Evolutionary conservation across 2,888 invertebrate species (phyloP).

Genomic region (Rhogogaster chlorosoma): DNA sequence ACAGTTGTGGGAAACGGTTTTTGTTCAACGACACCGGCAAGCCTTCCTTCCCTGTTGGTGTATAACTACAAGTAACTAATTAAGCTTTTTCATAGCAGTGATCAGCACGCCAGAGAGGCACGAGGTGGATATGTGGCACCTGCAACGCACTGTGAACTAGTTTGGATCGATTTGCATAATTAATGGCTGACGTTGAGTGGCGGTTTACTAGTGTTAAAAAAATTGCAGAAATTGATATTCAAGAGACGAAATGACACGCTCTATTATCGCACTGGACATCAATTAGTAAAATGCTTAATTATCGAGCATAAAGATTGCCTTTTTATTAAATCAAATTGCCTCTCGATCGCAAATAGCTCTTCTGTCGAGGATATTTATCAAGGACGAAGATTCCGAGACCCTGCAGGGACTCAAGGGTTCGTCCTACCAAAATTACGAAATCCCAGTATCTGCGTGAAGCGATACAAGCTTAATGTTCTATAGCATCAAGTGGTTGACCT

Average conservation of each 20-base stretch:
- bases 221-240: not conserved
- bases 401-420: not conserved
- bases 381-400: not conserved
- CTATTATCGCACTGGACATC: not conserved
- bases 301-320: not conserved
- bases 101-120: not conserved
- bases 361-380: not conserved
- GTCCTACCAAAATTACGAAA: not conserved
- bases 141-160: not conserved
- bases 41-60: not conserved
- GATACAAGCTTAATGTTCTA: not conserved
- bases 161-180: not conserved
- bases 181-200: not conserved
- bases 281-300: not conserved
- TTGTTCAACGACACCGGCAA: conserved; percentile 24
- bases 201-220: not conserved
- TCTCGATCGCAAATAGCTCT: not conserved
- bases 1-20: conserved; percentile 3
- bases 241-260: not conserved
- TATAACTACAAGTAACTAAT: conserved; percentile 31
- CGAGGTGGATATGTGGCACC: not conserved
- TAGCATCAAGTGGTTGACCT: conserved; percentile 9
- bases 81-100: conserved; percentile 1
- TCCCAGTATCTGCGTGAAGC: not conserved
- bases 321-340: not conserved